Evolutionary conservation across 1,140 invertebrate species (phyloP).

Genomic region (Brachionus angularis): DNA sequence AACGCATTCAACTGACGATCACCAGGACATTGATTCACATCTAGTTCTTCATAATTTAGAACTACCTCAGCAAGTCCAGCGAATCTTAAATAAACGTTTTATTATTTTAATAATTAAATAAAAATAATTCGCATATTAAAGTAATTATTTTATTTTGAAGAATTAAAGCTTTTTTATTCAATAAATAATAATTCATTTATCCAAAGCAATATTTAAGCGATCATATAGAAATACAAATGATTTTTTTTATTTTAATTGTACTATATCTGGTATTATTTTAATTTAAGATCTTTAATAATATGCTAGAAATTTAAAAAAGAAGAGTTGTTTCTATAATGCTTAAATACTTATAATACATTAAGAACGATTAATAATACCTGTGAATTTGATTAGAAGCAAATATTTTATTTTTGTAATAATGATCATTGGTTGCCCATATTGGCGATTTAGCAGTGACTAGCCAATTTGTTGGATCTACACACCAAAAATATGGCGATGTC

Average conservation of each 20-base stretch:
- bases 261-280: too few species aligned
- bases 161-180: too few species aligned
- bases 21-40: conserved; percentile 39
- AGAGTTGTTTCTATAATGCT: too few species aligned
- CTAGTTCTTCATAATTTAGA: conserved; percentile 28
- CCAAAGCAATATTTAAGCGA: too few species aligned
- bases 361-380: not conserved
- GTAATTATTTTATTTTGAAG: too few species aligned
- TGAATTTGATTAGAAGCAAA: not conserved
- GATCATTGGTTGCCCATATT: conserved; percentile 37
- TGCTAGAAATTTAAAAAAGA: too few species aligned
- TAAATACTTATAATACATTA: too few species aligned
- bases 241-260: too few species aligned
- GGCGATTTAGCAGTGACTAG: conserved; percentile 17
- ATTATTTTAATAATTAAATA: not conserved
- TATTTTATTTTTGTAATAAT: conserved; percentile 21
- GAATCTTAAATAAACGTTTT: not conserved
- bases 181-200: too few species aligned
- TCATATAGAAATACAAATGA: too few species aligned
- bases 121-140: not conserved
- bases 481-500: conserved; percentile 41
- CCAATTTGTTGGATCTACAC: conserved; percentile 19
- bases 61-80: conserved; percentile 22
- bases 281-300: too few species aligned
- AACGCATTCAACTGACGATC: conserved; percentile 27